phyloP scores from a whole-genome alignment of 1,140 invertebrate species.

The Ceratosolen solmsi region DNA sequence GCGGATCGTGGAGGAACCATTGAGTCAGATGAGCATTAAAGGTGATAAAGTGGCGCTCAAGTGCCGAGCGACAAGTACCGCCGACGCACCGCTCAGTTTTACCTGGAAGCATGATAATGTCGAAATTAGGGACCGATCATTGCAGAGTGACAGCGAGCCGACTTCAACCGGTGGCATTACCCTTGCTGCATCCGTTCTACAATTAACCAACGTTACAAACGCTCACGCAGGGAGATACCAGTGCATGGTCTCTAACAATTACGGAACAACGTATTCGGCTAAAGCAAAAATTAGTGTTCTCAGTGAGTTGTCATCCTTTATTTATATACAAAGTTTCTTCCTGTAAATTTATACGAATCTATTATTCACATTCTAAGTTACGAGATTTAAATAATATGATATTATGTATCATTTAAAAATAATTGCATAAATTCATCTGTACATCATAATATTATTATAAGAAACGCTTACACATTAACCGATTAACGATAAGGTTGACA shows the following conservation, averaged over 20 bases:
- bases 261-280: conserved; percentile 90
- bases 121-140: conserved; percentile 75
- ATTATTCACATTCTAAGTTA: too few species aligned
- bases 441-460: too few species aligned
- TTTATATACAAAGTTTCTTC: too few species aligned
- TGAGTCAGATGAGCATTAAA: conserved; percentile 86
- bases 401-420: too few species aligned
- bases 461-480: too few species aligned
- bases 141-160: conserved; percentile 58
- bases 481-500: too few species aligned
- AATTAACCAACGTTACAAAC: conserved; percentile 82
- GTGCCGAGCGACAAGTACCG: conserved; percentile 83
- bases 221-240: conserved; percentile 91
- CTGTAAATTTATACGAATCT: too few species aligned
- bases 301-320: conserved; percentile 77
- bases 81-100: conserved; percentile 79
- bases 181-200: conserved; percentile 79
- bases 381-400: too few species aligned
- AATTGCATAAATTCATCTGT: too few species aligned
- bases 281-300: conserved; percentile 90
- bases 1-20: conserved; percentile 85
- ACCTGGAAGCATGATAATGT: conserved; percentile 92
- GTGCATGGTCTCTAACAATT: conserved; percentile 92
- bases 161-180: conserved; percentile 73
- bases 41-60: conserved; percentile 86